Percentiles rank a stretch among this genome's conserved stretches.
Evolutionary conservation across 2,113 vertebrate species (phyloP).

Genomic region (Nematolebias whitei): DNA sequence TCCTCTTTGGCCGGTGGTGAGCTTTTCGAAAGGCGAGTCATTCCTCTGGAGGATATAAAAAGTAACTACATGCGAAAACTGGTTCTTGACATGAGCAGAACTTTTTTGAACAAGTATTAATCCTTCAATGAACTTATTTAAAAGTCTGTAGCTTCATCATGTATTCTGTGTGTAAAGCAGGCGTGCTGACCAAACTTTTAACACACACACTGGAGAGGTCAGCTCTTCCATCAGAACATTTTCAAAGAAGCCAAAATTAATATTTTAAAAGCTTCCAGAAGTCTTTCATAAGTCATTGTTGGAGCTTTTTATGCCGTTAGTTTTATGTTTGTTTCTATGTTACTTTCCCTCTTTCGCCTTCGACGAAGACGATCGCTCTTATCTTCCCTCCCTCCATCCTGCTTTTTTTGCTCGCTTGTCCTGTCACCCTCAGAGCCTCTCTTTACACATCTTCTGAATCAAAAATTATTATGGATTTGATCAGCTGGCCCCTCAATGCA

Average conservation of each 20-base stretch:
- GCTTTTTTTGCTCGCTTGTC: too few species aligned
- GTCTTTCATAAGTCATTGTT: constrained; percentile 5
- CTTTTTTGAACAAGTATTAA: constrained; percentile 40
- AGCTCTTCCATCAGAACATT: constrained; percentile 16
- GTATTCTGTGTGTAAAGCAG: constrained; percentile 43
- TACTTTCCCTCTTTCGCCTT: too few species aligned
- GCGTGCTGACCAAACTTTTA: constrained; percentile 18
- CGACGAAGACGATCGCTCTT: too few species aligned
- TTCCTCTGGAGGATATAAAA: constrained; percentile 36
- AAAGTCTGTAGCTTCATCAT: constrained; percentile 40
- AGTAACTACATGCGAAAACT: constrained; percentile 34
- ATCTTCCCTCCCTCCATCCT: too few species aligned
- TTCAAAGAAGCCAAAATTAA: constrained; percentile 22
- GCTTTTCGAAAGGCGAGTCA: constrained; percentile 23
- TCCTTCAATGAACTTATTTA: constrained; percentile 46
- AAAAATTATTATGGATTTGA: too few species aligned
- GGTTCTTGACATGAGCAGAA: constrained; percentile 44
- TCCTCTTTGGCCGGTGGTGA: not conserved
- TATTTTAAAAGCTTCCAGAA: constrained; percentile 11
- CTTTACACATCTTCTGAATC: too few species aligned
- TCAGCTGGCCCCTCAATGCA: too few species aligned
- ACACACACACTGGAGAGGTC: not conserved
- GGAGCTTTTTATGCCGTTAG: not conserved
- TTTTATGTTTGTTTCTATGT: too few species aligned
- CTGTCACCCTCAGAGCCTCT: too few species aligned